phyloP scores from a whole-genome alignment of 2,113 vertebrate genomes.

The Microcebus griseorufus region DNA sequence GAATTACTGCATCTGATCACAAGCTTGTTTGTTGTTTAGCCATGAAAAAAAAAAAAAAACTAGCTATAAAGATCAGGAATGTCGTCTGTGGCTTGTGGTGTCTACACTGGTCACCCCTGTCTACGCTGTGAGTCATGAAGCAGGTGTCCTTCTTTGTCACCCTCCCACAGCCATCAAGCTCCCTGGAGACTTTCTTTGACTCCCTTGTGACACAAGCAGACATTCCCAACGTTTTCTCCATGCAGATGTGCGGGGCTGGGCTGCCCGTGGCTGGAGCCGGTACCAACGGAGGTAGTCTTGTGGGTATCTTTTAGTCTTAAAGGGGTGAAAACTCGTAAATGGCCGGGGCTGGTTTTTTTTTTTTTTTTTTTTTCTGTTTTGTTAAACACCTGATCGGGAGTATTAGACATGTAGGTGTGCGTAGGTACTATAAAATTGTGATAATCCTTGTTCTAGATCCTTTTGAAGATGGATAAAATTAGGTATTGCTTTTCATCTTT shows the following conservation, averaged over 20 bases:
- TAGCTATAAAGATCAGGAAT: background rate
- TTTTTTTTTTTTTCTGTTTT: background rate
- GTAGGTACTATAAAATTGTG: background rate
- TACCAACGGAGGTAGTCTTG: slow-evolving; percentile 94
- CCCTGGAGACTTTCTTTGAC: slow-evolving; percentile 96
- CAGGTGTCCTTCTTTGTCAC: background rate
- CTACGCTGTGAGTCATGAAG: background rate
- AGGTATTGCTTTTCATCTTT: slow-evolving; percentile 21
- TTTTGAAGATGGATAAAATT: background rate
- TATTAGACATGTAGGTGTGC: accelerated
- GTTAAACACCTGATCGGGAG: background rate
- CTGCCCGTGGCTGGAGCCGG: slow-evolving; percentile 85
- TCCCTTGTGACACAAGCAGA: slow-evolving; percentile 92
- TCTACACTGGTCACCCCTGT: background rate
- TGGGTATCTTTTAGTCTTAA: slow-evolving; percentile 89
- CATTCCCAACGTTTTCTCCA: slow-evolving; percentile 95
- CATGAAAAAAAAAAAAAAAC: slow-evolving; percentile 25
- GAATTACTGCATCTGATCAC: background rate
- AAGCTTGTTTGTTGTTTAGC: background rate
- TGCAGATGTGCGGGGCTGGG: slow-evolving; percentile 97
- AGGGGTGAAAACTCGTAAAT: slow-evolving; percentile 63
- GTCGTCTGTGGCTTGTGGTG: slow-evolving; percentile 17
- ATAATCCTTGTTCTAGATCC: background rate
- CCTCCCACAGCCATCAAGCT: slow-evolving; percentile 92
- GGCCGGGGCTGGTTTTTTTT: background rate